Percentiles rank a stretch among this genome's conserved stretches.
Evolutionary conservation across 2,113 vertebrate species (phyloP).

Genomic region (Amblyopsis rosae): DNA sequence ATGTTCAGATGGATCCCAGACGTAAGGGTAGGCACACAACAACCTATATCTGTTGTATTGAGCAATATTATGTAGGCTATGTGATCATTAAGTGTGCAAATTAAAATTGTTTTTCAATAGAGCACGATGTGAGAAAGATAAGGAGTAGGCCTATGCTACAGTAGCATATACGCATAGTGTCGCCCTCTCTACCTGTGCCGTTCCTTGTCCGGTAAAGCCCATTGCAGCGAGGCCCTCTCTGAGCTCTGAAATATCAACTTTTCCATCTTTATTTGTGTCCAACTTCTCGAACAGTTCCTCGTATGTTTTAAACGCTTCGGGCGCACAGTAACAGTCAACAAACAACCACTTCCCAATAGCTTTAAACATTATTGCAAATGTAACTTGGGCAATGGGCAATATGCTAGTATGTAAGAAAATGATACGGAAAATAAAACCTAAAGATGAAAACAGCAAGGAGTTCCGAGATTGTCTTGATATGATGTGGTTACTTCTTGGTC

Average conservation of each 20-base stretch:
- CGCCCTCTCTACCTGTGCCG: slow-evolving; percentile 81
- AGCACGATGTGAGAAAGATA: neutral
- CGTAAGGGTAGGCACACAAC: too few species aligned
- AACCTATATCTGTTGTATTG: too few species aligned
- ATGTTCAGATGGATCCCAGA: too few species aligned
- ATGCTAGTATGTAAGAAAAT: neutral
- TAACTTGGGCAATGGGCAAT: neutral
- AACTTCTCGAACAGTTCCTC: slow-evolving; percentile 85
- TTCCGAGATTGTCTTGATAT: slow-evolving; percentile 2
- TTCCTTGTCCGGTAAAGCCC: slow-evolving; percentile 82
- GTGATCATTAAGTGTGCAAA: too few species aligned
- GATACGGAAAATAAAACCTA: neutral
- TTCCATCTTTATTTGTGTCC: slow-evolving; percentile 88
- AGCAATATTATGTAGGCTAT: too few species aligned
- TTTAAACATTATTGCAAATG: slow-evolving; percentile 49
- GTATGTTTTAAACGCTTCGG: slow-evolving; percentile 71
- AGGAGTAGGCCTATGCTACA: neutral
- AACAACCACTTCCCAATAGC: slow-evolving; percentile 63
- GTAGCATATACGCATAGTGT: too few species aligned
- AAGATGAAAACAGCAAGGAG: neutral
- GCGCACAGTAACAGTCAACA: slow-evolving; percentile 71
- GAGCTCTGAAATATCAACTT: slow-evolving; percentile 89
- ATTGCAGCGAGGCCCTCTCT: slow-evolving; percentile 81
- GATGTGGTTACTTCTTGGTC: slow-evolving; percentile 28
- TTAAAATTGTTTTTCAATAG: too few species aligned